Evolutionary conservation across 30 jellyfish, hydroid and myxozoan genomes (phyloP).

Genomic region (Haliclystus octoradiatus): DNA sequence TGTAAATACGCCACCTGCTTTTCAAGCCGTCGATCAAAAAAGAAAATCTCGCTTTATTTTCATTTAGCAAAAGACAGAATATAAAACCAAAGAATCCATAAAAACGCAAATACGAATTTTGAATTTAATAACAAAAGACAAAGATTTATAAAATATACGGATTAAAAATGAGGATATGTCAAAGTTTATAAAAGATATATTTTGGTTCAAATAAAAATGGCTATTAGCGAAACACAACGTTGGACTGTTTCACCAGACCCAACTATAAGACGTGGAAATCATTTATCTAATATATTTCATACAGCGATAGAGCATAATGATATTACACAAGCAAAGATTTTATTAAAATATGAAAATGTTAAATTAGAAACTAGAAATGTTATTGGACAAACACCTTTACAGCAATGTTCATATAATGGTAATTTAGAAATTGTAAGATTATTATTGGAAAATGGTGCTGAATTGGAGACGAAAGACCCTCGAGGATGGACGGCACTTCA

Average conservation of each 20-base stretch:
- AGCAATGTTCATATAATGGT: conserved; percentile 68
- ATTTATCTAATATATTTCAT: conserved; percentile 48
- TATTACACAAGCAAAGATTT: conserved; percentile 75
- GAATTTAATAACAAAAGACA: too few relatives aligned
- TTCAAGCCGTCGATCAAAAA: too few relatives aligned
- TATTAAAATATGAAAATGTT: conserved; percentile 63
- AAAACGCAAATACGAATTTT: too few relatives aligned
- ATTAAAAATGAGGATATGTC: too few relatives aligned
- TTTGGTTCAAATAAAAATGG: too few relatives aligned
- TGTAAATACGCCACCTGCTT: too few relatives aligned
- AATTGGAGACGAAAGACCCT: conserved; percentile 48
- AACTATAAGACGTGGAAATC: conserved; percentile 24
- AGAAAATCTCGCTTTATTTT: too few relatives aligned
- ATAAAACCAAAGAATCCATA: too few relatives aligned
- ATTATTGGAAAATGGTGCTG: conserved; percentile 84
- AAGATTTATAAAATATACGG: too few relatives aligned
- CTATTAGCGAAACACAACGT: too few relatives aligned
- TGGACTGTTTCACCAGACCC: conserved; percentile 37
- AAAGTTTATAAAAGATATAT: too few relatives aligned
- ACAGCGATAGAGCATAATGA: conserved; percentile 73
- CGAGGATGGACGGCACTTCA: conserved; percentile 83
- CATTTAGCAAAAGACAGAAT: too few relatives aligned
- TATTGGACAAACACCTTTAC: conserved; percentile 70
- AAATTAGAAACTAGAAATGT: conserved; percentile 44
- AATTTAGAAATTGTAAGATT: conserved; percentile 56